Evolutionary conservation across 2,797 vertebrate species (phyloP).

Genomic region (Sebastes dallii): DNA sequence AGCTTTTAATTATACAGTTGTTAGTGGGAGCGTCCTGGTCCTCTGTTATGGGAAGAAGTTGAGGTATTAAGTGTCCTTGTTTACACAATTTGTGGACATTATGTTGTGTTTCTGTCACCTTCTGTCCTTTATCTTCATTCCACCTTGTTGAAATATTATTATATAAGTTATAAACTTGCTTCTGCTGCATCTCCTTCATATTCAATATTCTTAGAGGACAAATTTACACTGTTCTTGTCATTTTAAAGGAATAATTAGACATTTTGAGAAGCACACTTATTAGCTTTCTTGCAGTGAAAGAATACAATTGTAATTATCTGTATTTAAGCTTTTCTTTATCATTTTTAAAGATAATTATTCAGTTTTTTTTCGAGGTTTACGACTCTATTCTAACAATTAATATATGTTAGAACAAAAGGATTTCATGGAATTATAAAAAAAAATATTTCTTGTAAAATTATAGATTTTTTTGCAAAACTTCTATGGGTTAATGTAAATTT

Average conservation of each 20-base stretch:
- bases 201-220: background rate
- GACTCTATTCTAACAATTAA: no score
- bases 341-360: no score
- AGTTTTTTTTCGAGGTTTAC: no score
- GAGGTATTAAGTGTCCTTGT: background rate
- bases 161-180: background rate
- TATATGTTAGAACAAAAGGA: no score
- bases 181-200: background rate
- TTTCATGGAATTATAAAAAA: no score
- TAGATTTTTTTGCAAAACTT: no score
- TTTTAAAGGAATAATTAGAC: background rate
- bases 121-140: background rate
- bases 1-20: background rate
- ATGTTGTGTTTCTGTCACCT: background rate
- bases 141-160: background rate
- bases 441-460: no score
- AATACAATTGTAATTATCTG: no score
- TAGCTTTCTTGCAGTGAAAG: background rate
- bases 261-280: background rate
- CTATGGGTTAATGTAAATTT: no score
- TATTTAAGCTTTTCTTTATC: no score
- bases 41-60: background rate
- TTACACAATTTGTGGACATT: background rate
- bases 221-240: background rate
- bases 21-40: background rate